Base-by-base conservation (phyloP, 2,113 vertebrate species). In the Picathartes gymnocephalus region DNA sequence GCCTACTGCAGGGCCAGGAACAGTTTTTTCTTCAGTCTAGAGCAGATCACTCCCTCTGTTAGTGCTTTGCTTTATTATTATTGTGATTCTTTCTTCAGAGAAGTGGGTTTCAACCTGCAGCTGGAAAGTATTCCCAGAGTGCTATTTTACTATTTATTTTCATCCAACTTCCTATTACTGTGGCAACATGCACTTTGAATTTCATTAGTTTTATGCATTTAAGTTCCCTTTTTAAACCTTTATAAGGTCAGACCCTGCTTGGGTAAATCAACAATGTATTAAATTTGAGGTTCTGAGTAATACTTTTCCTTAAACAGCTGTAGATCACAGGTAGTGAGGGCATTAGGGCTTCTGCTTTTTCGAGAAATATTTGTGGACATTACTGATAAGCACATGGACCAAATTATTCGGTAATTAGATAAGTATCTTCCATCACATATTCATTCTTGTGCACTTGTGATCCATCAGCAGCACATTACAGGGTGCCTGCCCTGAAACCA, bases 111-210 rank as follows among this genome's bases (percentile, higher is more conserved):
- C 95, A 83, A 74, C 81, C 80, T 78, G 65, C 62, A 84, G 89
- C 69, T 0, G 1, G 48, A 58, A 84, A 81, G 57, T 95, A 95
- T 95, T 97, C 95, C 95, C 95, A 74, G 95, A 89, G 96, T 50
- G 89, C 91, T 92, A n/a, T 81, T 95, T 86, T 89, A 96, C 93
- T 96, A 96, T 97, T 97, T 97, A 89, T 97, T 95, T 95, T 97
- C 91, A 45, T 79, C 70, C 0, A 0, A 74, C 83, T 93, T 95
- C 53, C 94, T 95, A 76, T 96, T 93, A 71, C 92, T 92, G 94
- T 86, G 91, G 92, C 88, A 86, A 92, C 48, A 15, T 92, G 92
- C 91, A 88, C 96, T 96, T 96, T 97, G 89, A 91, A 89, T 96
- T 96, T 97, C 83, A 97, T 97, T 96, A 95, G 86, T 95, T 96